Conservation (phyloP, 2,797 vertebrate species). For the Dendrocincla fuliginosa region DNA sequence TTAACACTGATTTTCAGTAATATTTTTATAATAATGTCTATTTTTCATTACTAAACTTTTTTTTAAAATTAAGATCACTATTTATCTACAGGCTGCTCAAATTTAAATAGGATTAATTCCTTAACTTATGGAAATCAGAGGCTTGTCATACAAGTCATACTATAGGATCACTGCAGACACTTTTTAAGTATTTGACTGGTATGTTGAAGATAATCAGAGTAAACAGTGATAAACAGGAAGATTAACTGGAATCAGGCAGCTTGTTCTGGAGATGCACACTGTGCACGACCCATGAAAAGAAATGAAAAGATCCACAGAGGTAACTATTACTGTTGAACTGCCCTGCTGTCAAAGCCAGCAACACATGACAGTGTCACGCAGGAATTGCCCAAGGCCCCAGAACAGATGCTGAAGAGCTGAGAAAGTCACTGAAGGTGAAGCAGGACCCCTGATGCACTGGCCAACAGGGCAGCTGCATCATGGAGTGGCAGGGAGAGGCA, state of each 20-base stretch:
- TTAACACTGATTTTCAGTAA: slow-evolving; percentile 26
- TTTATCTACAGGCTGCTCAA: background rate
- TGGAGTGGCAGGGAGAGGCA: too few relatives aligned
- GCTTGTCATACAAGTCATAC: background rate
- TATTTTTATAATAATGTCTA: background rate
- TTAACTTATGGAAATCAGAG: background rate
- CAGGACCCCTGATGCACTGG: background rate
- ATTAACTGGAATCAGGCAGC: background rate
- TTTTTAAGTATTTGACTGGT: background rate
- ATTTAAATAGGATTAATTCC: slow-evolving; percentile 9
- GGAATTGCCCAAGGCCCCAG: background rate
- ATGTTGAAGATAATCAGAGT: background rate
- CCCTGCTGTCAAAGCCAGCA: background rate
- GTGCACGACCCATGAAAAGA: background rate
- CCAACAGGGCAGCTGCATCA: background rate
- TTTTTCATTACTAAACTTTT: background rate
- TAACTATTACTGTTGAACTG: background rate
- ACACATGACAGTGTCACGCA: rapidly evolving
- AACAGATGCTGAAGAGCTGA: background rate
- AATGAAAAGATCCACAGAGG: background rate
- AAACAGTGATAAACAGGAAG: background rate
- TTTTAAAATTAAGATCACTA: background rate
- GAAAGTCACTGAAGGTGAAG: background rate
- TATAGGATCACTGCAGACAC: background rate
- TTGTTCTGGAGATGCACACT: background rate